Conservation (phyloP, 2,888 invertebrate species). For the Cyclophora punctaria region DNA sequence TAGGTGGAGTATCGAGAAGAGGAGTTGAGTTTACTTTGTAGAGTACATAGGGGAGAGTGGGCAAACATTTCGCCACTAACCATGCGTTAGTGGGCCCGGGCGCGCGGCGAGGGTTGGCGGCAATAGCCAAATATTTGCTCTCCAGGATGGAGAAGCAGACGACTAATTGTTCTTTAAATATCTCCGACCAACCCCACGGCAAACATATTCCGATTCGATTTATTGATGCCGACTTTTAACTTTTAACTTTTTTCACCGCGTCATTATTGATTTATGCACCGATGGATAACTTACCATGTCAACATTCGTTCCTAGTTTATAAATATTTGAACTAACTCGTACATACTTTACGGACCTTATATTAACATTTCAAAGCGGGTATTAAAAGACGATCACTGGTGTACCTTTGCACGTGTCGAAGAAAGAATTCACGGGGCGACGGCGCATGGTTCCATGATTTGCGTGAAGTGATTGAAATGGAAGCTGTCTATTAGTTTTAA, state of each 20-base stretch:
- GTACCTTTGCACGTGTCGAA: too few species aligned
- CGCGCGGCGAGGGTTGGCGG: slow-evolving; percentile 58
- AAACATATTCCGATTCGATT: slow-evolving; percentile 69
- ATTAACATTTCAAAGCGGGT: too few species aligned
- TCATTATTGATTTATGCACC: slow-evolving; percentile 29
- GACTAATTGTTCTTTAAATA: slow-evolving; percentile 75
- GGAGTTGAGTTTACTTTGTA: slow-evolving; percentile 25
- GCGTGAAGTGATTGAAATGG: too few species aligned
- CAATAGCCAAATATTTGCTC: slow-evolving; percentile 70
- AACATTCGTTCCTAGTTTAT: slow-evolving; percentile 41
- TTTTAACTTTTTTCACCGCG: slow-evolving; percentile 41
- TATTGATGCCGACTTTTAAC: slow-evolving; percentile 51
- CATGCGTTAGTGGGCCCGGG: slow-evolving; percentile 54
- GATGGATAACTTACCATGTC: slow-evolving; percentile 43
- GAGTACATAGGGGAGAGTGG: slow-evolving; percentile 55
- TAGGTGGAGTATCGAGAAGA: slow-evolving; percentile 29
- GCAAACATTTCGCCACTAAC: slow-evolving; percentile 64
- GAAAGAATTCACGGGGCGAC: too few species aligned
- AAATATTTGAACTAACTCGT: slow-evolving; percentile 32
- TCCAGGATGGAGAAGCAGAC: slow-evolving; percentile 62
- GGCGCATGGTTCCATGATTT: too few species aligned
- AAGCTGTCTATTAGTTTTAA: too few species aligned
- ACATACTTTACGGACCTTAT: too few species aligned
- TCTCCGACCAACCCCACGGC: slow-evolving; percentile 58
- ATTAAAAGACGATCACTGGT: too few species aligned